Percentiles rank a stretch among this genome's conserved stretches.
Evolutionary conservation across 2,888 invertebrate genomes (phyloP).

Genomic region (Scaptomyza reducta): DNA sequence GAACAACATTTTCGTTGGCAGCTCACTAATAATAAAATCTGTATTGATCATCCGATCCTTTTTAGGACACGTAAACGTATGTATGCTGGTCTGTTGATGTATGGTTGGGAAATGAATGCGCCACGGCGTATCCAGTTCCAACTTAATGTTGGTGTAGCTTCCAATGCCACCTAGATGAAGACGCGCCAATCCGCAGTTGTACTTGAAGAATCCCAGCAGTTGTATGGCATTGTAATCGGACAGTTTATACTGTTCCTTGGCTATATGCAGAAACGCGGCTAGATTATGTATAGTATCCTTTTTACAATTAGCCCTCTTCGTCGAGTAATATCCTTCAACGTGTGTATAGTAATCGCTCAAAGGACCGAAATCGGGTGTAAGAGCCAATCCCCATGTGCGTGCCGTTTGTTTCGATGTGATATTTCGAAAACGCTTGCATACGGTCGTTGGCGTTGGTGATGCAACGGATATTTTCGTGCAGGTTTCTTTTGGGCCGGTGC

Average conservation of each 20-base stretch:
- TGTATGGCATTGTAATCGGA: constrained; percentile 32
- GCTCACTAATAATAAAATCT: background rate
- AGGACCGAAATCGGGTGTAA: accelerated
- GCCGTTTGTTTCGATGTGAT: accelerated
- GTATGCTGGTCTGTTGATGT: background rate
- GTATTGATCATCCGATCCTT: background rate
- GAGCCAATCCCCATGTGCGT: accelerated
- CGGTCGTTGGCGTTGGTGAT: constrained; percentile 22
- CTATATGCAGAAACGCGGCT: constrained; percentile 11
- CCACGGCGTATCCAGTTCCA: constrained; percentile 47
- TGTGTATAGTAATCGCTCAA: accelerated
- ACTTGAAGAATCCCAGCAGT: constrained; percentile 28
- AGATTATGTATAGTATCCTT: background rate
- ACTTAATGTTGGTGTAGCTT: background rate
- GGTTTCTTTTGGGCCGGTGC: constrained; percentile 2
- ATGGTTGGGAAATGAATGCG: constrained; percentile 17
- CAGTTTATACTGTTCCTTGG: constrained; percentile 24
- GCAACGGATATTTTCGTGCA: constrained; percentile 22
- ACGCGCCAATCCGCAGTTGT: constrained; percentile 1
- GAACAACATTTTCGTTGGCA: background rate
- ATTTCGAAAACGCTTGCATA: background rate
- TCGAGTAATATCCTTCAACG: constrained; percentile 16
- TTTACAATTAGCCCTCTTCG: background rate
- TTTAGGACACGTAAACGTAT: no score
- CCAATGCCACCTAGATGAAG: constrained; percentile 12